These are phyloP conservation scores for Hozukius guyotensis DNA, from an alignment of 2,797 vertebrate species.

Conservation along the genomic window DNA sequence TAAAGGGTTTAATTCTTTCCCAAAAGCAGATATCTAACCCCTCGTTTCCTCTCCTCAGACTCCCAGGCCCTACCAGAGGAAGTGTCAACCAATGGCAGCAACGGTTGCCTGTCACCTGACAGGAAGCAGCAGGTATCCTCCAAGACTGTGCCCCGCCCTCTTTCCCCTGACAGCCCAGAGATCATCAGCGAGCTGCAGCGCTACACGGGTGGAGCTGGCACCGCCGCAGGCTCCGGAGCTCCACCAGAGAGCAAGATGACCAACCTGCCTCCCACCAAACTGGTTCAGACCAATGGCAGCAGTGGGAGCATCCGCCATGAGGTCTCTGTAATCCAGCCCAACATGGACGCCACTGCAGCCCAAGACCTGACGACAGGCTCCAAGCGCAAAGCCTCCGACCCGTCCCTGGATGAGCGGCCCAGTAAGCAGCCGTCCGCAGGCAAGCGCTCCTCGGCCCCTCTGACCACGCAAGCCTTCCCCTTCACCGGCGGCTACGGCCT, in stretches of 20 bases:
- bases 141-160: conserved; percentile 84
- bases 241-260: conserved; percentile 7
- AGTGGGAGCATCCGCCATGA: conserved; percentile 40
- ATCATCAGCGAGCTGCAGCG: conserved; percentile 92
- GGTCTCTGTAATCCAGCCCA: conserved; percentile 59
- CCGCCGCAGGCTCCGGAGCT: neutral
- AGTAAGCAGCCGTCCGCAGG: conserved; percentile 81
- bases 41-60: conserved; percentile 72
- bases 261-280: conserved; percentile 29
- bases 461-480: conserved; percentile 87
- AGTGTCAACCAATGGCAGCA: conserved; percentile 73
- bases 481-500: conserved; percentile 87
- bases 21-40: neutral
- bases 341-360: conserved; percentile 73
- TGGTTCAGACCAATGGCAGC: conserved; percentile 34
- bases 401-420: conserved; percentile 78
- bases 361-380: conserved; percentile 86
- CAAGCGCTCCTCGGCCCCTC: conserved; percentile 83
- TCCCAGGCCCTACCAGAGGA: conserved; percentile 73
- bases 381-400: conserved; percentile 86
- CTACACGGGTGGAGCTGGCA: conserved; percentile 68
- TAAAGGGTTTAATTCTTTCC: neutral
- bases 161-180: conserved; percentile 91
- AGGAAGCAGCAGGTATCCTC: conserved; percentile 75
- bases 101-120: conserved; percentile 83